A percentile compares a stretch with the other conserved stretches of the same genome.
Evolutionary conservation across 2,113 vertebrate species (phyloP).

Genomic region (Mormoops blainvillei): DNA sequence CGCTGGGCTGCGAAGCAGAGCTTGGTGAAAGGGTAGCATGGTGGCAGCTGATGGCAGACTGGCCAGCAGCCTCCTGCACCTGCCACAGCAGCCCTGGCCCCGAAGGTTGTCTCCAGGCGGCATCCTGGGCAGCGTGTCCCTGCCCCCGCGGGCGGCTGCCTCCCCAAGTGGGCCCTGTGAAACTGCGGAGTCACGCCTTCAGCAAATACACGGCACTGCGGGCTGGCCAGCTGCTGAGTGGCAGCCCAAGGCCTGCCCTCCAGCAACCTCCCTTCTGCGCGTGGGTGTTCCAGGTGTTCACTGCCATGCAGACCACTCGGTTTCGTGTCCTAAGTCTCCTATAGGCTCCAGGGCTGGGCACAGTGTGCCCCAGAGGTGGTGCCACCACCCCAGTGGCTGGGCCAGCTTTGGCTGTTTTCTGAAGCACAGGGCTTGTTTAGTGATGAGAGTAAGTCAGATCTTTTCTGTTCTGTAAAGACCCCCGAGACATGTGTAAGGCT

Average conservation of each 20-base stretch:
- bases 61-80: neutral
- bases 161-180: no score
- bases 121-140: neutral
- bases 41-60: neutral
- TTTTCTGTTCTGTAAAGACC: neutral
- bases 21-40: neutral
- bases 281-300: neutral
- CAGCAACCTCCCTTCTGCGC: neutral
- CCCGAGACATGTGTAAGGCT: neutral
- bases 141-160: neutral
- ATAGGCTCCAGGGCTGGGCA: neutral
- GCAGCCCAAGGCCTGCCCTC: neutral
- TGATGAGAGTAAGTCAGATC: neutral
- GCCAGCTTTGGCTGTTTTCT: neutral
- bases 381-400: accelerated
- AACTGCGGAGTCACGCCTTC: neutral
- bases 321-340: neutral
- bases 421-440: neutral
- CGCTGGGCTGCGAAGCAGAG: neutral
- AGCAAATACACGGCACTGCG: accelerated
- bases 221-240: neutral
- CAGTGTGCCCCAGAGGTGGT: neutral
- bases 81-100: neutral
- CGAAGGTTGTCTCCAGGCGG: neutral
- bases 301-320: no score